These are phyloP conservation scores for Trichonephila inaurata DNA, from an alignment of 1,140 invertebrate genomes.

Conservation along the genomic window DNA sequence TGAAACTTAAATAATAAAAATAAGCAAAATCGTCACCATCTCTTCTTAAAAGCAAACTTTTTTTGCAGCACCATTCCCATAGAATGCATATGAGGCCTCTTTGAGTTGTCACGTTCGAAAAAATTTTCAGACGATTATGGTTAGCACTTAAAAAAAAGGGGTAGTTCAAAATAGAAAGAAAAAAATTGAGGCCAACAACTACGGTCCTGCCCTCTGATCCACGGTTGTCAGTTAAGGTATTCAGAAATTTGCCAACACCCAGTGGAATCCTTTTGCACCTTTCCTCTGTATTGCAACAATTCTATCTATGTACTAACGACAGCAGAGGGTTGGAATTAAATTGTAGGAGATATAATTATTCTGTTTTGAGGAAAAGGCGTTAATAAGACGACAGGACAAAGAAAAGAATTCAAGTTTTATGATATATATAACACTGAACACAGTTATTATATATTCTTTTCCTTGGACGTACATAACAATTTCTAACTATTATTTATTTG, in stretches of 20 bases:
- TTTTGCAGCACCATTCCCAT: not conserved
- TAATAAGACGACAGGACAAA: not conserved
- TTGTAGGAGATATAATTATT: not conserved
- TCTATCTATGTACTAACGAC: not conserved
- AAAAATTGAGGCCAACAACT: conserved; percentile 1
- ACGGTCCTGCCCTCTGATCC: conserved; percentile 20
- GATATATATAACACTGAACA: no score
- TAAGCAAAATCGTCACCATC: conserved; percentile 4
- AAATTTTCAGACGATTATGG: not conserved
- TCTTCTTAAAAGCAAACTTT: not conserved
- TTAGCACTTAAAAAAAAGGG: not conserved
- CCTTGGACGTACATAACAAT: no score
- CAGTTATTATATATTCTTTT: no score
- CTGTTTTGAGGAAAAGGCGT: not conserved
- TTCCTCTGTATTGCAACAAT: not conserved
- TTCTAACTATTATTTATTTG: no score
- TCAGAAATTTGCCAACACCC: conserved; percentile 34
- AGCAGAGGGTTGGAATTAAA: not conserved
- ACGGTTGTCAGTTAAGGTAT: conserved; percentile 25
- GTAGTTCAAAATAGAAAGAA: not conserved
- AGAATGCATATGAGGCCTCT: not conserved
- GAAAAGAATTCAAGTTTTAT: no score
- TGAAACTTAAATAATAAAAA: not conserved
- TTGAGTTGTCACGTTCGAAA: conserved; percentile 15
- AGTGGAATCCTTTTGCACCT: not conserved